Evolutionary conservation across 2,113 vertebrate genomes (phyloP), one percentile per base, ranked within the genome.

Genomic region (Limanda limanda): DNA sequence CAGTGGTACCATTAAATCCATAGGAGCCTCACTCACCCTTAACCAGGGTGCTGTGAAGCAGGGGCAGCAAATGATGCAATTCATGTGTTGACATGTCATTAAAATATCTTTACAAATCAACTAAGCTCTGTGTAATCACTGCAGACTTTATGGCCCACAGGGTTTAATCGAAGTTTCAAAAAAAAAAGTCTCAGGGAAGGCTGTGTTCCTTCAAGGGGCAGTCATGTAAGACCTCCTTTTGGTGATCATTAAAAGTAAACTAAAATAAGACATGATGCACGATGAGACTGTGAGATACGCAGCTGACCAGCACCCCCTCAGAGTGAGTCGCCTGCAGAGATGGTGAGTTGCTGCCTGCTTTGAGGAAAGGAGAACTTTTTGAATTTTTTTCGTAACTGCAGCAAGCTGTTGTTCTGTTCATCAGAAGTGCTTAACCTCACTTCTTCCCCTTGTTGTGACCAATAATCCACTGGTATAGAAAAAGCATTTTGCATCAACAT

Each of bases 281-380:
- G 64, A 69, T 68, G 48, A 71, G 31, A 23, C 21, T 48, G 48
- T 1, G 2, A 64, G 21, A 73, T 10, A 37, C 17, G 52, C 4
- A 4, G 35, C 40, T 42, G 40, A 42, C 40, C 40, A 42, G 40
- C 11, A 42, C 58, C 35, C 58, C 24, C 61, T 25, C 51, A 31
- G 40, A 68, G 69, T 66, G 7, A 51, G 23, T 20, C 37, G 35
- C 66, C 61, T 72, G 67, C 75, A 65, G 76, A 66, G 61, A 57
- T 15, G 40, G 11, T 74, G 66, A 56, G 25, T 37, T 37, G 23
- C 45, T 4, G 48, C 76, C 71, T 80, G 48, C 47, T 48, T 20
- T 13, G 31, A 7, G 54, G 12, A 59, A 3, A 42, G 40, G 40
- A 24, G 61, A 59, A 71, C 51, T 7, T 5, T 21, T 24, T 52